Evolutionary conservation across 1,140 invertebrate species (phyloP).

Genomic region (Dreissena polymorpha): DNA sequence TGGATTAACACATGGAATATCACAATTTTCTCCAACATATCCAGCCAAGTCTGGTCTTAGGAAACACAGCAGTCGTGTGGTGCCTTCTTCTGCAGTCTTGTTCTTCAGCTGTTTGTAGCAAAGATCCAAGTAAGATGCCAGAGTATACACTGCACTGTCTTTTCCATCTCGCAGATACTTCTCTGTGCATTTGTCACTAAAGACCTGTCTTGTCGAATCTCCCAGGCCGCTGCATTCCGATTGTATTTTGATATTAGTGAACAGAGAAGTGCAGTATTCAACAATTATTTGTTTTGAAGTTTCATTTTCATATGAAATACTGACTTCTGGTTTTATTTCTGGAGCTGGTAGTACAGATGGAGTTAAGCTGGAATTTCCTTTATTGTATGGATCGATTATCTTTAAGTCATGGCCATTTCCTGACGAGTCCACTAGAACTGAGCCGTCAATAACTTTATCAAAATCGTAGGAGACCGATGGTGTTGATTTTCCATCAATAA

Average conservation of each 20-base stretch:
- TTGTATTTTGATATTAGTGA: constrained; percentile 3
- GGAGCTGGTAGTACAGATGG: constrained; percentile 18
- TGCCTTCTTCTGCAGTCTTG: neutral
- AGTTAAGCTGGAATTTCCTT: neutral
- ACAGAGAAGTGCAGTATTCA: neutral
- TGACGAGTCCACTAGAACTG: neutral
- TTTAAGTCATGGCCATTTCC: neutral
- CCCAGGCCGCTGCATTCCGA: constrained; percentile 1
- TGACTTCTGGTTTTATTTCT: constrained; percentile 12
- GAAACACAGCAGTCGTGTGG: neutral
- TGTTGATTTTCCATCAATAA: neutral
- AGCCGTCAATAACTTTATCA: constrained; percentile 3
- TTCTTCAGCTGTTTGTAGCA: constrained; percentile 6
- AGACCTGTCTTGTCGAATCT: neutral
- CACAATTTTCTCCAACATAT: constrained; percentile 38
- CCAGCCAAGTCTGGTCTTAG: neutral
- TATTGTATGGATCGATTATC: constrained; percentile 19
- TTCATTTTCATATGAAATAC: constrained; percentile 12
- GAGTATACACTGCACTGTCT: neutral
- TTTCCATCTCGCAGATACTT: neutral
- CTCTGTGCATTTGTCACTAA: constrained; percentile 5
- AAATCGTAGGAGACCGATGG: constrained; percentile 7
- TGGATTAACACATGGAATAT: constrained; percentile 30
- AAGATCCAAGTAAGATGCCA: neutral
- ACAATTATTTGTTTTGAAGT: neutral